Evolutionary conservation across 2,888 invertebrate genomes (phyloP).

Genomic region (Oeneis ivallda): DNA sequence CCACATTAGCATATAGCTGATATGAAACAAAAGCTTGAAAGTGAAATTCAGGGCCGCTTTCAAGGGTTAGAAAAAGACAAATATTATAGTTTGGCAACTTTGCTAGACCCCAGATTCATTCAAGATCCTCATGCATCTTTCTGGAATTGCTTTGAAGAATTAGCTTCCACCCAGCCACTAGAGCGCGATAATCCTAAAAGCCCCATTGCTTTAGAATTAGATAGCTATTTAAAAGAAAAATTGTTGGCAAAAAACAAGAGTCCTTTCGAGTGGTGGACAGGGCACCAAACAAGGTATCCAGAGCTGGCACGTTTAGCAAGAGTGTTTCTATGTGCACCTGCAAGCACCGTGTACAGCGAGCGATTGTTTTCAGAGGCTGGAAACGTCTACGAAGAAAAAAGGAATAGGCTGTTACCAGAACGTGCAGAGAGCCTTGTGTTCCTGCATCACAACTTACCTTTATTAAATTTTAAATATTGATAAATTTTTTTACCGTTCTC

Average conservation of each 20-base stretch:
- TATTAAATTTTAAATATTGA: conserved; percentile 8
- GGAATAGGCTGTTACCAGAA: conserved; percentile 19
- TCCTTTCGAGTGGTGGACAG: conserved; percentile 8
- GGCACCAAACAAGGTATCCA: conserved; percentile 1
- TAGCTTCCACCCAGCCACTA: conserved; percentile 27
- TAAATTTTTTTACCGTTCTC: background rate
- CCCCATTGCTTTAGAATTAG: too few species aligned
- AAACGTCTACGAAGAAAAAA: conserved; percentile 24
- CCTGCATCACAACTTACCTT: conserved; percentile 23
- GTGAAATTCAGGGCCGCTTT: conserved; percentile 13
- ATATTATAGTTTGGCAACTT: conserved; percentile 14
- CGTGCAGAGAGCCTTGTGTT: conserved; percentile 20
- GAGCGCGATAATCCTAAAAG: too few species aligned
- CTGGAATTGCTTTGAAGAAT: conserved; percentile 31
- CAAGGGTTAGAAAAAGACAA: conserved; percentile 12
- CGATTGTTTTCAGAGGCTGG: conserved; percentile 21
- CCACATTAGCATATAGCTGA: conserved; percentile 14
- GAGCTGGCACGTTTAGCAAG: conserved; percentile 13
- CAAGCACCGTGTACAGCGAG: conserved; percentile 24
- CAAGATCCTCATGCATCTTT: conserved; percentile 24
- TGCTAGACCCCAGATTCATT: conserved; percentile 23
- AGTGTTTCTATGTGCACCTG: conserved; percentile 21
- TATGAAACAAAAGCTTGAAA: conserved; percentile 12
- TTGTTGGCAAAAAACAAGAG: conserved; percentile 3
- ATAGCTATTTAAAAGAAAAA: too few species aligned